These are phyloP conservation scores for Bactericera cockerelli DNA, from an alignment of 1,140 invertebrate genomes.

Conservation along the genomic window DNA sequence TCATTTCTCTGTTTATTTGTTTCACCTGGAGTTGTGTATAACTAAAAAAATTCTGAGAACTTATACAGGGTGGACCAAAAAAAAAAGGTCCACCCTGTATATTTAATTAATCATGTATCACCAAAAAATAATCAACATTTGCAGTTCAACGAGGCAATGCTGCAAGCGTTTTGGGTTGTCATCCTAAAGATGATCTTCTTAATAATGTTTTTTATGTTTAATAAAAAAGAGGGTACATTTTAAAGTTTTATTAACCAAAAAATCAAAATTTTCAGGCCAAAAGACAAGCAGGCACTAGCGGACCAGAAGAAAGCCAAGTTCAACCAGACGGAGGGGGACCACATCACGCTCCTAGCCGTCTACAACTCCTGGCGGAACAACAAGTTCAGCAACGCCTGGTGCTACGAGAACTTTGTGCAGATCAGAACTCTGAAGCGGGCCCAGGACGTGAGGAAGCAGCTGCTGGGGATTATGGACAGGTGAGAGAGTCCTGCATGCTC, in stretches of 20 bases:
- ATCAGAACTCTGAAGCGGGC: constrained; percentile 90
- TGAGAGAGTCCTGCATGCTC: too few relatives aligned
- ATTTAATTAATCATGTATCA: too few relatives aligned
- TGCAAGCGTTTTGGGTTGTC: too few relatives aligned
- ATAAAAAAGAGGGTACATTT: too few relatives aligned
- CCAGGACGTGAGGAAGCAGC: constrained; percentile 95
- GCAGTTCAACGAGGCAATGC: too few relatives aligned
- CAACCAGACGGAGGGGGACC: constrained; percentile 96
- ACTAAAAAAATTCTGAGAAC: too few relatives aligned
- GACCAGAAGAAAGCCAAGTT: constrained; percentile 99
- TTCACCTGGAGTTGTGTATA: too few relatives aligned
- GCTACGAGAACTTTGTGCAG: constrained; percentile 99
- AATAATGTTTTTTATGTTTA: too few relatives aligned
- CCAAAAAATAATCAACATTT: too few relatives aligned
- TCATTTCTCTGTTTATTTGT: too few relatives aligned
- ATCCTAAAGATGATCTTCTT: too few relatives aligned
- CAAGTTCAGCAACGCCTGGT: constrained; percentile 98
- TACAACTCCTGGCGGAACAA: constrained; percentile 99
- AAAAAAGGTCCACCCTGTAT: background rate
- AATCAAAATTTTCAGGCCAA: constrained; percentile 52
- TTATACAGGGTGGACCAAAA: background rate
- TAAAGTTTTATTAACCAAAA: too few relatives aligned
- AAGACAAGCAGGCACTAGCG: constrained; percentile 94
- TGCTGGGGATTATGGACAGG: constrained; percentile 95
- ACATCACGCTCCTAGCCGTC: constrained; percentile 91